phyloP scores from a whole-genome alignment of 2,113 vertebrate genomes.

The Callithrix jacchus region DNA sequence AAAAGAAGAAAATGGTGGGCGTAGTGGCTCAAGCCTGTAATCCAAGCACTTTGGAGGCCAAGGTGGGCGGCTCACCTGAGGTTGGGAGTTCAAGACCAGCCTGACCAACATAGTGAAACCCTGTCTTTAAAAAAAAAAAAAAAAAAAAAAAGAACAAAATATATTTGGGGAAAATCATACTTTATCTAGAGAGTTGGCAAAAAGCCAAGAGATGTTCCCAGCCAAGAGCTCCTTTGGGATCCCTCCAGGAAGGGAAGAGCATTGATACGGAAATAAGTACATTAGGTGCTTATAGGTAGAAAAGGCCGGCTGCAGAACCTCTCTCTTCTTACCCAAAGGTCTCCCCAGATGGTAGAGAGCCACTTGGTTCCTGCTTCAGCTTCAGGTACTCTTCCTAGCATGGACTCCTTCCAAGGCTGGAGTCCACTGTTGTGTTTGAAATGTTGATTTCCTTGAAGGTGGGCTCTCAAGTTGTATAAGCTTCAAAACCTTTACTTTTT shows the following conservation, averaged over 20 bases:
- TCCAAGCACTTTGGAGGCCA: no score
- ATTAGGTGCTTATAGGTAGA: neutral
- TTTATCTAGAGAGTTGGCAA: conserved; percentile 43
- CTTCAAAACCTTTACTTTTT: neutral
- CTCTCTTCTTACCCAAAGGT: neutral
- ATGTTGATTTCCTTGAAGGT: neutral
- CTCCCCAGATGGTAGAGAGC: neutral
- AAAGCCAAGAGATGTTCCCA: conserved; percentile 24
- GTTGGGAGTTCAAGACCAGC: no score
- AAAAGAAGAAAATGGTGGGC: neutral
- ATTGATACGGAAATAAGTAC: neutral
- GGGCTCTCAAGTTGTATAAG: neutral
- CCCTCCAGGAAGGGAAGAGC: conserved; percentile 8
- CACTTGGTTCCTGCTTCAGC: neutral
- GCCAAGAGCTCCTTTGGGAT: conserved; percentile 39
- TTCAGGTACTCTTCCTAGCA: neutral
- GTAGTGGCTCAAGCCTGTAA: no score
- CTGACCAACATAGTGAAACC: no score
- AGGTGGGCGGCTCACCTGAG: no score
- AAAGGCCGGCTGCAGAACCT: neutral
- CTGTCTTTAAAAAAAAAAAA: no score
- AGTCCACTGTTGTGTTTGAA: neutral
- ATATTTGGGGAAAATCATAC: neutral
- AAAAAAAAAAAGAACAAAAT: neutral
- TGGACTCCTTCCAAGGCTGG: neutral